These are phyloP conservation scores for Grammomys surdaster DNA, from an alignment of 2,113 vertebrate species.

Conservation along the genomic window DNA sequence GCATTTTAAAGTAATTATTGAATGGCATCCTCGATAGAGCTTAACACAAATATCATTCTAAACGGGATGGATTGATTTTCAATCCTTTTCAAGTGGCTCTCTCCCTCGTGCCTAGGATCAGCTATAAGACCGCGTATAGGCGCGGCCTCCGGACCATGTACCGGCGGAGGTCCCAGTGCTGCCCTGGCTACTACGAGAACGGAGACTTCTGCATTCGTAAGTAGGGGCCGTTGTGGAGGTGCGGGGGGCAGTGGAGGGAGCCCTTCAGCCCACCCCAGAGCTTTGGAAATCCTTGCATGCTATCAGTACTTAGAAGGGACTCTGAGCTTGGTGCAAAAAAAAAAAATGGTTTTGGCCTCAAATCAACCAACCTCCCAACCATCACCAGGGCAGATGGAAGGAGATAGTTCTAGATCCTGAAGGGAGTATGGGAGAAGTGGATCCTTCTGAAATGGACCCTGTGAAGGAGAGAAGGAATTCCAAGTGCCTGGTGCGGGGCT, in stretches of 20 bases:
- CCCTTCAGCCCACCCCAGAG: background rate
- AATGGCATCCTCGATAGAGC: constrained; percentile 81
- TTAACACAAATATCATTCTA: constrained; percentile 85
- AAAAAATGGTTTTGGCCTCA: background rate
- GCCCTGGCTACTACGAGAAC: constrained; percentile 97
- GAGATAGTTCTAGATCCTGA: background rate
- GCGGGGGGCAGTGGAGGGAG: background rate
- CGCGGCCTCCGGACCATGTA: constrained; percentile 98
- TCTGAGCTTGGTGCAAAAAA: background rate
- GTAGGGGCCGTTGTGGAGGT: constrained; percentile 81
- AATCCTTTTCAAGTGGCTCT: constrained; percentile 79
- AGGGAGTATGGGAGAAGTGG: background rate
- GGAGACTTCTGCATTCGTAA: constrained; percentile 97
- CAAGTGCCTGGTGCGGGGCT: background rate
- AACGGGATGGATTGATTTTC: constrained; percentile 85
- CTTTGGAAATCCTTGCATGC: background rate
- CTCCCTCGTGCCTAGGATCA: constrained; percentile 92
- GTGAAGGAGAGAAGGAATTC: background rate
- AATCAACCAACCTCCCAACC: background rate
- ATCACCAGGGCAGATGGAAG: background rate
- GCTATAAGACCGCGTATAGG: constrained; percentile 98
- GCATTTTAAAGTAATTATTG: constrained; percentile 88
- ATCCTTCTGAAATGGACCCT: background rate
- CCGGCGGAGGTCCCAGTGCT: constrained; percentile 98
- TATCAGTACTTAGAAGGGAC: background rate